These are phyloP conservation scores for Clarias fuscus DNA, from an alignment of 2,797 vertebrate genomes.

Conservation along the genomic window DNA sequence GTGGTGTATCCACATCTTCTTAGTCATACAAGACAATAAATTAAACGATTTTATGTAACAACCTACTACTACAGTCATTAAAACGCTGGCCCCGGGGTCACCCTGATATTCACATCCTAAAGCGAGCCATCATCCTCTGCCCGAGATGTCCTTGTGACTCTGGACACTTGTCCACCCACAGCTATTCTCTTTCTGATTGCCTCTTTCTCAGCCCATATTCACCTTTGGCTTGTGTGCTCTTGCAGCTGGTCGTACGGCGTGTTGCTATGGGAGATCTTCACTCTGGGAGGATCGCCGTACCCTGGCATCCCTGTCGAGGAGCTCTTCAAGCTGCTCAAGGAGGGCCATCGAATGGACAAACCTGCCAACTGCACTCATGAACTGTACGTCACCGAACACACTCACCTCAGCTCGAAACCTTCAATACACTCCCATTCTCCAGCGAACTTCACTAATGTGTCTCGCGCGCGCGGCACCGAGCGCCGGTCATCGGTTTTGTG, in stretches of 20 bases:
- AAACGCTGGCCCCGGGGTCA: background rate
- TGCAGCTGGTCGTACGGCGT: slow-evolving; percentile 97
- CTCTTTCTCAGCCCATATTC: slow-evolving; percentile 18
- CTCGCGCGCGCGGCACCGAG: background rate
- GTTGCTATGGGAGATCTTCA: slow-evolving; percentile 98
- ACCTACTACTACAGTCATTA: background rate
- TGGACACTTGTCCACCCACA: slow-evolving; percentile 5
- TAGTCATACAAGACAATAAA: background rate
- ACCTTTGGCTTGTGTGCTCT: slow-evolving; percentile 41
- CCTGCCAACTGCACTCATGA: slow-evolving; percentile 97
- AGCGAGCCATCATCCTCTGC: background rate
- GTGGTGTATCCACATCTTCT: background rate
- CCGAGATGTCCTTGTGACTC: slow-evolving; percentile 14
- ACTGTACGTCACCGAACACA: slow-evolving; percentile 75
- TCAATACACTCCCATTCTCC: background rate
- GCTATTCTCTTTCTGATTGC: slow-evolving; percentile 3
- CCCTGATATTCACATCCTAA: background rate
- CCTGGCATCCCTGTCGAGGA: slow-evolving; percentile 98
- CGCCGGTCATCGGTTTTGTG: background rate
- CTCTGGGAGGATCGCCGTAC: slow-evolving; percentile 94
- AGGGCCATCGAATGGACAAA: slow-evolving; percentile 98
- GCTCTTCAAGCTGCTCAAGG: slow-evolving; percentile 97
- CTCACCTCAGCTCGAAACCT: background rate
- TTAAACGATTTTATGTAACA: background rate
- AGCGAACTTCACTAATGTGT: background rate